Percentiles rank a stretch among this genome's conserved stretches.
Conservation (phyloP, 2,888 invertebrate genomes). For the Orchestes rusci region DNA sequence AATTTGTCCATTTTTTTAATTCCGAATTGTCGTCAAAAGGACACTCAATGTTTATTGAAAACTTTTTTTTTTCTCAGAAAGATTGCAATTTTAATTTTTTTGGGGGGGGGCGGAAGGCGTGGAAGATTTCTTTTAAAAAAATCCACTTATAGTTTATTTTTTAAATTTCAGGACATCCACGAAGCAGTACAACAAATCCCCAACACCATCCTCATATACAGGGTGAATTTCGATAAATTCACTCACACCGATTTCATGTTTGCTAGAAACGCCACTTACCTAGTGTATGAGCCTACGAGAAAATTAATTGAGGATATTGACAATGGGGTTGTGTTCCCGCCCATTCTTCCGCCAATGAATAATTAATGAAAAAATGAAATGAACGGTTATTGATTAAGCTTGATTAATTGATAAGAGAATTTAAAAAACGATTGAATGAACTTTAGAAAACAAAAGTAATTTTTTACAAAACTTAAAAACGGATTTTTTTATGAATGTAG, state of each 20-base stretch:
- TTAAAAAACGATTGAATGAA: too few relatives aligned
- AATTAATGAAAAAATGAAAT: conserved; percentile 1
- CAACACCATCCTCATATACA: conserved; percentile 9
- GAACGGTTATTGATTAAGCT: too few relatives aligned
- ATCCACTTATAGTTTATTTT: not conserved
- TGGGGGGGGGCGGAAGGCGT: too few relatives aligned
- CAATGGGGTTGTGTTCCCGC: conserved; percentile 8
- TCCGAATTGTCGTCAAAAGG: too few relatives aligned
- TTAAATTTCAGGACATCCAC: conserved; percentile 13
- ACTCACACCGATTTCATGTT: conserved; percentile 25
- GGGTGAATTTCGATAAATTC: conserved; percentile 12
- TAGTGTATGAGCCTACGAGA: conserved; percentile 47
- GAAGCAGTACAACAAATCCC: conserved; percentile 7
- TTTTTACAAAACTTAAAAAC: too few relatives aligned
- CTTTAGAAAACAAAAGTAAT: too few relatives aligned
- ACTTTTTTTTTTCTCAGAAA: too few relatives aligned
- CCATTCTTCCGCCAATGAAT: not conserved
- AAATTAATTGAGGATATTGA: conserved; percentile 14
- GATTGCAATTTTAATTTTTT: too few relatives aligned
- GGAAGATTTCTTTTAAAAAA: not conserved
- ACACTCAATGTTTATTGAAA: too few relatives aligned
- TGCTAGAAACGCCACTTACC: conserved; percentile 38
- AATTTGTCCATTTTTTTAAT: not conserved
- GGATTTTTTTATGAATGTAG: too few relatives aligned
- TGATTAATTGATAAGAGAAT: too few relatives aligned